These are phyloP conservation scores for Slavum lentiscoides DNA, from an alignment of 2,888 invertebrate species.

Conservation along the genomic window DNA sequence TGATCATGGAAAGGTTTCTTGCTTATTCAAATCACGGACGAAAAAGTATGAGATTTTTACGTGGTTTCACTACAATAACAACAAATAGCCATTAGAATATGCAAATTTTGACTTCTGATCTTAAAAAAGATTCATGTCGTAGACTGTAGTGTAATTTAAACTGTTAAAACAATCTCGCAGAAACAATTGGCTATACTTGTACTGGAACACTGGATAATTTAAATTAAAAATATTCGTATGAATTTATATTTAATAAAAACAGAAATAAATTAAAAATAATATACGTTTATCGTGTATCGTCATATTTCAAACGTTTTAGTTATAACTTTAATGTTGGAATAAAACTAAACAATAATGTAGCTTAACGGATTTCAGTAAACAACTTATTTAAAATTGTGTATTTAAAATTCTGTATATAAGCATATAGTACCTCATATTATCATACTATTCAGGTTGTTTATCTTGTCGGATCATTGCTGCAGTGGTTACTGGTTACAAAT, in stretches of 20 bases:
- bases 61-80: slow-evolving; percentile 36
- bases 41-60: slow-evolving; percentile 49
- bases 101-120: slow-evolving; percentile 34
- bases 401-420: too few relatives aligned
- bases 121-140: slow-evolving; percentile 17
- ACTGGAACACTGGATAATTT: not conserved
- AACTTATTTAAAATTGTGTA: too few relatives aligned
- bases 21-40: slow-evolving; percentile 40
- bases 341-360: too few relatives aligned
- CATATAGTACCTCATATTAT: too few relatives aligned
- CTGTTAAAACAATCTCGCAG: slow-evolving; percentile 1
- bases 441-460: too few relatives aligned
- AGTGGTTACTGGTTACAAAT: too few relatives aligned
- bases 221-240: not conserved
- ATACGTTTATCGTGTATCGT: too few relatives aligned
- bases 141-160: slow-evolving; percentile 24
- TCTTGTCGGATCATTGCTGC: too few relatives aligned
- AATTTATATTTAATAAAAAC: slow-evolving; percentile 3
- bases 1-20: not conserved
- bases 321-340: too few relatives aligned
- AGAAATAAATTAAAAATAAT: not conserved
- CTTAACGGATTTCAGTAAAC: too few relatives aligned
- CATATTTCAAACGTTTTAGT: too few relatives aligned
- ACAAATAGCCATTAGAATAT: slow-evolving; percentile 41
- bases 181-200: not conserved